Evolutionary conservation across 2,113 vertebrate species (phyloP).

Genomic region (Ceyx cyanopectus): DNA sequence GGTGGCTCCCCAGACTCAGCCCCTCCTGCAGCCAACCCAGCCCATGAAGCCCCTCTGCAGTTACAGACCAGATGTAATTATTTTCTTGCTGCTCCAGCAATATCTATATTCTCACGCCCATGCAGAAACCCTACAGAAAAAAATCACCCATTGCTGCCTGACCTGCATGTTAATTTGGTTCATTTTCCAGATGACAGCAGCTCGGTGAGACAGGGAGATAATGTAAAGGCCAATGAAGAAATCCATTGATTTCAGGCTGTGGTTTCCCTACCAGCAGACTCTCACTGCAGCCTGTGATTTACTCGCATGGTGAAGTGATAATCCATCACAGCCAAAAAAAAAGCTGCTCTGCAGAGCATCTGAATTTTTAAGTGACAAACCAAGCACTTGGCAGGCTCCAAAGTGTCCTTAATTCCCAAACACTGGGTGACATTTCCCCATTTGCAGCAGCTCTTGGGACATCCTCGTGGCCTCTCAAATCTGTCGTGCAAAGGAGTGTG

Average conservation of each 20-base stretch:
- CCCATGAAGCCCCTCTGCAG: neutral
- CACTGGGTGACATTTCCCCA: rapidly evolving
- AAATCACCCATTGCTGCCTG: neutral
- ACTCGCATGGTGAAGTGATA: neutral
- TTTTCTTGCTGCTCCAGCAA: neutral
- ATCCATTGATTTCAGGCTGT: neutral
- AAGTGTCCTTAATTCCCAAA: neutral
- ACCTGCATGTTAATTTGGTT: neutral
- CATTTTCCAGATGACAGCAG: neutral
- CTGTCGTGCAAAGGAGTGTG: neutral
- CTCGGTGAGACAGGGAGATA: neutral
- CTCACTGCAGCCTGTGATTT: neutral
- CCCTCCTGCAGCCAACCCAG: rapidly evolving
- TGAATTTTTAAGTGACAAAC: neutral
- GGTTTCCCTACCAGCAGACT: neutral
- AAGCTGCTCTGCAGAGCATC: neutral
- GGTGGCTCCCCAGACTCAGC: rapidly evolving
- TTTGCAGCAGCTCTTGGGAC: neutral
- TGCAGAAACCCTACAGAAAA: neutral
- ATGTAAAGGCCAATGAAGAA: neutral
- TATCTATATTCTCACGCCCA: rapidly evolving
- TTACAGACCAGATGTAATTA: rapidly evolving
- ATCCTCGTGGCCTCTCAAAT: neutral
- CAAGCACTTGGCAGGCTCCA: neutral
- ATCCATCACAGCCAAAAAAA: neutral